Percentiles rank a stretch among this genome's conserved stretches.
Evolutionary conservation across 2,888 invertebrate genomes (phyloP).

Genomic region (Nysson spinosus): DNA sequence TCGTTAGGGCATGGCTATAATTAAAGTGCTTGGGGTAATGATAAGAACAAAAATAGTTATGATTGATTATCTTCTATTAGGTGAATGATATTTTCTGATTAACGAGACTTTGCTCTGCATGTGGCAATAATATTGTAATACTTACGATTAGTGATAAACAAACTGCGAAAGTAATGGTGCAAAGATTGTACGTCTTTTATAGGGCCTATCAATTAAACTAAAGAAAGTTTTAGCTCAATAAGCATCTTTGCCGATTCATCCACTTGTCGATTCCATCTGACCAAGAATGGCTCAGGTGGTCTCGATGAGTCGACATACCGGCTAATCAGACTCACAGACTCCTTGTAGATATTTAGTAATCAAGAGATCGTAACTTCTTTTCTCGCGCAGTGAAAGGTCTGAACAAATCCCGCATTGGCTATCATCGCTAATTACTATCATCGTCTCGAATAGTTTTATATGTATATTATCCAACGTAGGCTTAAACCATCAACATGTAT

Average conservation of each 20-base stretch:
- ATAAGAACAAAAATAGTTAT: too few species aligned
- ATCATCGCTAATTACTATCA: constrained; percentile 35
- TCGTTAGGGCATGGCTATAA: too few species aligned
- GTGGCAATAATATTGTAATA: too few species aligned
- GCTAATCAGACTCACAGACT: constrained; percentile 46
- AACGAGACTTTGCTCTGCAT: too few species aligned
- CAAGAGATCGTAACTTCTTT: constrained; percentile 46
- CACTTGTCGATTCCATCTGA: constrained; percentile 37
- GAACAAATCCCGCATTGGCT: constrained; percentile 10
- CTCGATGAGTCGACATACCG: constrained; percentile 58
- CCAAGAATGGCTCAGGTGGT: constrained; percentile 51
- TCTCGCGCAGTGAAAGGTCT: constrained; percentile 45
- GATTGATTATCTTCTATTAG: too few species aligned
- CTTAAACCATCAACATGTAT: too few species aligned
- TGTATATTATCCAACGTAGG: too few species aligned
- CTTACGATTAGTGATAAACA: too few species aligned
- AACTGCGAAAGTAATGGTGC: too few species aligned
- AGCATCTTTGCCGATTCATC: constrained; percentile 50
- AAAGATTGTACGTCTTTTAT: too few species aligned
- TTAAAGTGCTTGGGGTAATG: too few species aligned
- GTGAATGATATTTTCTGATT: too few species aligned
- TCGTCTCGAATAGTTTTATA: constrained; percentile 27
- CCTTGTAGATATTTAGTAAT: constrained; percentile 44
- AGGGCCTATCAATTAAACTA: constrained; percentile 25
- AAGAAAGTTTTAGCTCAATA: constrained; percentile 63